Evolutionary conservation across 23 tunicate species (phyloP).

Genomic region (Trididemnum clinides): DNA sequence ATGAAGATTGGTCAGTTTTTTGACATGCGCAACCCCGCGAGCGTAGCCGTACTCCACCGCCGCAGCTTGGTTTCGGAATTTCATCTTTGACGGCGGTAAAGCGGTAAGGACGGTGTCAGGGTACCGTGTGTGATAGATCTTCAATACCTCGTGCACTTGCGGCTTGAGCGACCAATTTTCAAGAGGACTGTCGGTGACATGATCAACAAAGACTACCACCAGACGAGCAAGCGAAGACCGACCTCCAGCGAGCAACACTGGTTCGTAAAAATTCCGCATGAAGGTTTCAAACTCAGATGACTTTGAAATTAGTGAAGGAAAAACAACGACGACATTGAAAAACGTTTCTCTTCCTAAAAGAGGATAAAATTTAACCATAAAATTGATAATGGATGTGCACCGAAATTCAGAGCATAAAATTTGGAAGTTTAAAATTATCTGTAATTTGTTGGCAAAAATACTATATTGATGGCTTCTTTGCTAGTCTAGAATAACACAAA

Average conservation of each 20-base stretch:
- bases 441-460: too few species aligned
- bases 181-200: background rate
- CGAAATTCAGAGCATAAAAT: too few species aligned
- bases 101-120: slow-evolving; percentile 36
- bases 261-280: slow-evolving; percentile 75
- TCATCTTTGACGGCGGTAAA: background rate
- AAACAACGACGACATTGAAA: slow-evolving; percentile 27
- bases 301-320: background rate
- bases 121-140: slow-evolving; percentile 54
- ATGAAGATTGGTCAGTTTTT: background rate
- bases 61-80: background rate
- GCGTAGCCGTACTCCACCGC: slow-evolving; percentile 18
- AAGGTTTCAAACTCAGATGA: slow-evolving; percentile 56
- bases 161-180: slow-evolving; percentile 40
- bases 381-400: too few species aligned
- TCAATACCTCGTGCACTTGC: slow-evolving; percentile 51
- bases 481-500: too few species aligned
- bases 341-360: background rate
- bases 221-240: background rate
- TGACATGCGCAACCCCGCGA: slow-evolving; percentile 1
- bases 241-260: slow-evolving; percentile 35
- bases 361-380: too few species aligned
- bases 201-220: slow-evolving; percentile 25
- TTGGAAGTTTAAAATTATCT: too few species aligned
- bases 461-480: too few species aligned